These are phyloP conservation scores for Porites rus DNA, from an alignment of 92 coral and sea anemone genomes.

Conservation along the genomic window DNA sequence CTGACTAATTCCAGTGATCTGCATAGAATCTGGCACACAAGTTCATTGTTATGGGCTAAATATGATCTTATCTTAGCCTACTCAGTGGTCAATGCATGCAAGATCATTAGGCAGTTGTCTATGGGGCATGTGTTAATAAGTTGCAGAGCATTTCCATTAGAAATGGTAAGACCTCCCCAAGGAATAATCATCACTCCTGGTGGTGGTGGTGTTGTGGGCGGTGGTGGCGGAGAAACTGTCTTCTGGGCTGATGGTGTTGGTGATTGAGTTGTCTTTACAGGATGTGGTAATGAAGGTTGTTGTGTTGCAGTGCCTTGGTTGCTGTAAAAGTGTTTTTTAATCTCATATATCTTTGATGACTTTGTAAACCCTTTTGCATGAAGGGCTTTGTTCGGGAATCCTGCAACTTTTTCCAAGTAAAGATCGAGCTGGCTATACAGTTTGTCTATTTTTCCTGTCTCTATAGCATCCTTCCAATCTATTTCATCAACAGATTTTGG, in stretches of 20 bases:
- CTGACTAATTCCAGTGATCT: conserved; percentile 36
- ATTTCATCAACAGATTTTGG: conserved; percentile 45
- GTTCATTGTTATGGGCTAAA: conserved; percentile 35
- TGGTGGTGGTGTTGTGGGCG: conserved; percentile 46
- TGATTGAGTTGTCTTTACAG: conserved; percentile 28
- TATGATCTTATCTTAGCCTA: conserved; percentile 15
- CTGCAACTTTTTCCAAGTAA: conserved; percentile 25
- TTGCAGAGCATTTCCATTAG: conserved; percentile 9
- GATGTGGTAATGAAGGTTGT: conserved; percentile 28
- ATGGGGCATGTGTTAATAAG: conserved; percentile 58
- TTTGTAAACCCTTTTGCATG: conserved; percentile 53
- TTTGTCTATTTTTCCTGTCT: conserved; percentile 31
- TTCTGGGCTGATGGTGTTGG: conserved; percentile 15
- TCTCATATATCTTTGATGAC: conserved; percentile 30
- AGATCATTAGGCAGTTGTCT: conserved; percentile 60
- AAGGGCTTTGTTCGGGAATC: conserved; percentile 21
- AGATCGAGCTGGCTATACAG: conserved; percentile 48
- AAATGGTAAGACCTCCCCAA: conserved; percentile 54
- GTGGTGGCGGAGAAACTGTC: conserved; percentile 10
- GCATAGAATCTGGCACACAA: conserved; percentile 53
- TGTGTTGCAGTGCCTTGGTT: conserved; percentile 25
- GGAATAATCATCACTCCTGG: conserved; percentile 45
- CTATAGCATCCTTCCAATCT: conserved; percentile 30
- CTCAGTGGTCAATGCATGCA: conserved; percentile 40
- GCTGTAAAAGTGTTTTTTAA: conserved; percentile 50